phyloP scores from a whole-genome alignment of 1,140 invertebrate genomes.

The Drosophila dunni region DNA sequence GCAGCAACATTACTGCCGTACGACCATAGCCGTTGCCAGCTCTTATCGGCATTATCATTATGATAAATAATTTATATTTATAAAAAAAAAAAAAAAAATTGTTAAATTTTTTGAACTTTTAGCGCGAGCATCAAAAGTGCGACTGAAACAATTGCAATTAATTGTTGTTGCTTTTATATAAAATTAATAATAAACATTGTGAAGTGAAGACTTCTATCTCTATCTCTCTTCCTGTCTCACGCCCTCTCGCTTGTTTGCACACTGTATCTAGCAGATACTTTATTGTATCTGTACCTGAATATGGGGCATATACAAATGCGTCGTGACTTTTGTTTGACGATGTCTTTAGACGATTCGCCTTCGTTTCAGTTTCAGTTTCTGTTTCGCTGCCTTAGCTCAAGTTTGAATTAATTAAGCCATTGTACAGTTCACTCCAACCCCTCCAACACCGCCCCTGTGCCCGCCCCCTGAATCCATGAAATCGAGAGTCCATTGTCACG shows the following conservation, averaged over 20 bases:
- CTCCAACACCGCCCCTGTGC: background rate
- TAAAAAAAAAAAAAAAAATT: background rate
- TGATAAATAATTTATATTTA: background rate
- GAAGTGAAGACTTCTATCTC: background rate
- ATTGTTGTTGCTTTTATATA: slow-evolving; percentile 85
- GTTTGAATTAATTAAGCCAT: slow-evolving; percentile 72
- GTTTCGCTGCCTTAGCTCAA: slow-evolving; percentile 49
- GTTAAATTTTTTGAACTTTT: slow-evolving; percentile 41
- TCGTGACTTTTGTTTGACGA: slow-evolving; percentile 63
- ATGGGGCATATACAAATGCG: slow-evolving; percentile 50
- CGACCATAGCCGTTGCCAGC: background rate
- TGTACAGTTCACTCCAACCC: background rate
- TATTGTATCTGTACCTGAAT: slow-evolving; percentile 8
- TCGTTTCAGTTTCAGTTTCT: slow-evolving; percentile 1
- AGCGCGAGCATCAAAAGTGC: slow-evolving; percentile 55
- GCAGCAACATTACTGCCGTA: slow-evolving; percentile 31
- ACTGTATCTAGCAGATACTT: slow-evolving; percentile 9
- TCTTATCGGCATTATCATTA: slow-evolving; percentile 20
- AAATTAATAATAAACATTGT: slow-evolving; percentile 77
- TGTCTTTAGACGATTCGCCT: slow-evolving; percentile 51
- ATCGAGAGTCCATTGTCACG: slow-evolving; percentile 58
- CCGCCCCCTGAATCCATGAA: background rate
- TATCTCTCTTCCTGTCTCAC: background rate
- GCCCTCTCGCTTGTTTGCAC: background rate
- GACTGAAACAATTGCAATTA: slow-evolving; percentile 81